Base-by-base conservation (phyloP, 1,140 invertebrate species). In the Onthophagus taurus region DNA sequence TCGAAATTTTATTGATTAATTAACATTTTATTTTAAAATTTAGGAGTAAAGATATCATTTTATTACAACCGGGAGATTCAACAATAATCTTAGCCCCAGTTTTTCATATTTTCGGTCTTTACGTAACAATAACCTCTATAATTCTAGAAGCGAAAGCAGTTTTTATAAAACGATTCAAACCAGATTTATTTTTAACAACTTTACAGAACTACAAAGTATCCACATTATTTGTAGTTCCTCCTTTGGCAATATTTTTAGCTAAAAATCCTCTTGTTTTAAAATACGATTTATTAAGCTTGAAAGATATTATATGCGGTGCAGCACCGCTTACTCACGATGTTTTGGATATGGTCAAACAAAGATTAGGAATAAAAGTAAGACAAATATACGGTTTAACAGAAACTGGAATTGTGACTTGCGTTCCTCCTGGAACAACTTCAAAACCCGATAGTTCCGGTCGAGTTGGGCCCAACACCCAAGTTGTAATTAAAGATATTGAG, bases 191-290 rank as follows among this genome's bases (percentile, higher is more conserved):
- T 34, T 44, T 44, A 14, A 66, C 62, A 42, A 59, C 67, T 2
- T 65, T 71, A 30, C 50, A 68, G 57, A 63, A 72, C 43, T 69
- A 77, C 39, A 74, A 74, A 67, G 70, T 81, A 47, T 33, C 61
- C 16, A 49, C 61, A 26, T 39, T 77, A 8, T 57, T 58, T 8
- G 44, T 75, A 2, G 76, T 78, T 0, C 76, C 77, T n/a, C 71
- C 77, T 2, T 45, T 83, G 3, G 69, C 80, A 46, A 68, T 76
- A 8, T 79, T 81, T 48, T 50, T 83, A 6, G 75, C 75, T 0
- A 81, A 81, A 55, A 68, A 76, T 59, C 76, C 77, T 0, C 57
- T 75, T 14, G 72, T 81, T 2, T 51, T 64, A 0, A 69, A 75
- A 37, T 81, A 77, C 45, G 70, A 81, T 55, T 58, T 80, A 33